Conservation (phyloP, 2,888 invertebrate genomes). For the Hyalella azteca region DNA sequence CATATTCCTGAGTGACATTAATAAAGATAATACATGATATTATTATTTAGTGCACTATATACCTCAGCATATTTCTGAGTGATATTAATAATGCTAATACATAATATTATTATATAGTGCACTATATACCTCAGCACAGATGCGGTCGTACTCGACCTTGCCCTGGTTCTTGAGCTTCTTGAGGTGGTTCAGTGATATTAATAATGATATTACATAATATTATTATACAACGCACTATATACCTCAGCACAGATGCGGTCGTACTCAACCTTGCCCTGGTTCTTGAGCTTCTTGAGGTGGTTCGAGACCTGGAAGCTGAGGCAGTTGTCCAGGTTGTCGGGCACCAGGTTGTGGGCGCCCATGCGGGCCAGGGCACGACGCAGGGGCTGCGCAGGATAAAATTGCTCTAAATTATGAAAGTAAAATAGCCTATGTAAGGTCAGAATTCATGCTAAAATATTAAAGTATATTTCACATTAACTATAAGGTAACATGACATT, state of each 20-base stretch:
- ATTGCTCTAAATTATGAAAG: too few species aligned
- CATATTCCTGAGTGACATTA: neutral
- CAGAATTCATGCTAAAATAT: too few species aligned
- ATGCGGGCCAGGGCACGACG: constrained; percentile 88
- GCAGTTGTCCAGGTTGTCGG: constrained; percentile 90
- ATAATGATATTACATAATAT: too few species aligned
- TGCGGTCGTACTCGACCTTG: constrained; percentile 80
- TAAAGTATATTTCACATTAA: too few species aligned
- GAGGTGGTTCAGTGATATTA: too few species aligned
- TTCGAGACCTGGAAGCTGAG: constrained; percentile 91
- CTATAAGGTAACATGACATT: too few species aligned
- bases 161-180: constrained; percentile 95
- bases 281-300: constrained; percentile 93
- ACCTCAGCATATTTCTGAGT: too few species aligned
- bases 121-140: constrained; percentile 58
- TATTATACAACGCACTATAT: too few species aligned
- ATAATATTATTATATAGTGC: too few species aligned
- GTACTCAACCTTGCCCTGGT: constrained; percentile 88
- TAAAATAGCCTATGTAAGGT: too few species aligned
- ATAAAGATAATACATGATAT: neutral
- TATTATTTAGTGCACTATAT: too few species aligned
- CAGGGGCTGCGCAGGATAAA: constrained; percentile 83
- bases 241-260: constrained; percentile 65
- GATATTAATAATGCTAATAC: neutral
- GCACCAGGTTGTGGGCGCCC: constrained; percentile 84